Evolutionary conservation across 1,140 invertebrate species (phyloP).

Genomic region (Microplitis demolitor): DNA sequence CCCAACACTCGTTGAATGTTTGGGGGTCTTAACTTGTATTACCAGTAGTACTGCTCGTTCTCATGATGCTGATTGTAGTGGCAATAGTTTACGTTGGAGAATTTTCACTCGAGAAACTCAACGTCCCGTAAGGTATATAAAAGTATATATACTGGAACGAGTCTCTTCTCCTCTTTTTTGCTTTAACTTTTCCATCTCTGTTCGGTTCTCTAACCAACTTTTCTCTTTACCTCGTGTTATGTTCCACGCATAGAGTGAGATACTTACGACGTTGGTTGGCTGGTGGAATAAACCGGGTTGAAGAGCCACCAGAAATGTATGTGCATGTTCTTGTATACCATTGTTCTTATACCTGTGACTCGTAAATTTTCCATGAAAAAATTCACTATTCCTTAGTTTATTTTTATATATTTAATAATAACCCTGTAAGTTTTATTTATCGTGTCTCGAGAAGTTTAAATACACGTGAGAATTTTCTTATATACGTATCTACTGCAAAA

Average conservation of each 20-base stretch:
- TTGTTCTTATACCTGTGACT: not conserved
- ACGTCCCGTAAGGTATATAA: not conserved
- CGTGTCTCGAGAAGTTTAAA: too few relatives aligned
- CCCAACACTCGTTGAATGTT: too few relatives aligned
- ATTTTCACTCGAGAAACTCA: slow-evolving; percentile 20
- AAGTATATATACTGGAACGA: not conserved
- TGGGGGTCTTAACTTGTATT: too few relatives aligned
- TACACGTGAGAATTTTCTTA: too few relatives aligned
- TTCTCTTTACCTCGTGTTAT: not conserved
- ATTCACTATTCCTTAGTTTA: not conserved
- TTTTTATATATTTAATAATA: not conserved
- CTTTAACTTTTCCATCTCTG: too few relatives aligned
- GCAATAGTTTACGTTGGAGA: not conserved
- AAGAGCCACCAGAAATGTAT: not conserved
- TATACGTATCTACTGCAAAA: too few relatives aligned
- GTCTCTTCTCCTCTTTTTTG: not conserved
- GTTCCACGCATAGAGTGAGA: not conserved
- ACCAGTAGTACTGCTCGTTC: too few relatives aligned
- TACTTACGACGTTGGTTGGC: not conserved
- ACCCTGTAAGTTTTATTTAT: too few relatives aligned
- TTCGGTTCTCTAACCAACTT: too few relatives aligned
- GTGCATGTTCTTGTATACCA: not conserved
- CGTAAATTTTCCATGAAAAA: not conserved
- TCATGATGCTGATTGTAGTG: too few relatives aligned
- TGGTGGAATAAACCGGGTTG: not conserved